Evolutionary conservation across 2,113 vertebrate species (phyloP).

Genomic region (Gymnarchus niloticus): DNA sequence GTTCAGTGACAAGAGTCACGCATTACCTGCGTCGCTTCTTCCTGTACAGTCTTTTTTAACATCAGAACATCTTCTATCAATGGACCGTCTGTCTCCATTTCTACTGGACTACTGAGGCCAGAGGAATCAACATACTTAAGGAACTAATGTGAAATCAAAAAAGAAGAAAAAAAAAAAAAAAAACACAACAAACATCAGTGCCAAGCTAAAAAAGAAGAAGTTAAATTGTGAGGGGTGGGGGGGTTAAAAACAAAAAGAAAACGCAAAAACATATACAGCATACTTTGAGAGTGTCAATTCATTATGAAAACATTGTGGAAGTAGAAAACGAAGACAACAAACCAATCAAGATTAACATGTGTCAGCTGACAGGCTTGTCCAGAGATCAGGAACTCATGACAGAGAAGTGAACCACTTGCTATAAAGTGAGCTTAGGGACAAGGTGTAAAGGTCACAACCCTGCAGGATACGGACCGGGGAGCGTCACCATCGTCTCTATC

Average conservation of each 20-base stretch:
- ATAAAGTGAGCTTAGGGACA: background rate
- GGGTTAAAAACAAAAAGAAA: background rate
- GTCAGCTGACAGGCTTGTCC: background rate
- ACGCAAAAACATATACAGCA: background rate
- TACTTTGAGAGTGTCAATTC: background rate
- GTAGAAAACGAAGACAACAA: too few species aligned
- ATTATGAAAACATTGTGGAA: background rate
- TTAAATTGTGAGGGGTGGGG: background rate
- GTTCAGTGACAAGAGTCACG: slow-evolving; percentile 16
- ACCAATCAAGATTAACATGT: background rate
- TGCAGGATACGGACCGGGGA: background rate
- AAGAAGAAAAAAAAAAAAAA: background rate
- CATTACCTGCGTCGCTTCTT: slow-evolving; percentile 84
- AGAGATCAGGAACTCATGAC: background rate
- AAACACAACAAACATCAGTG: background rate
- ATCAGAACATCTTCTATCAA: slow-evolving; percentile 81
- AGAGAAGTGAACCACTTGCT: background rate
- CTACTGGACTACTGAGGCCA: slow-evolving; percentile 73
- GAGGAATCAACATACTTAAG: slow-evolving; percentile 68
- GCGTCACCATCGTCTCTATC: too few species aligned
- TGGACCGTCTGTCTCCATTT: slow-evolving; percentile 89
- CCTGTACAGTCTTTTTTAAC: slow-evolving; percentile 80
- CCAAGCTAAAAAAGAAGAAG: slow-evolving; percentile 18
- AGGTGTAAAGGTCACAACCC: background rate
- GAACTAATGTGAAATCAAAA: slow-evolving; percentile 68